These are phyloP conservation scores for Phalanger gymnotis DNA, from an alignment of 2,797 vertebrate genomes.

Conservation along the genomic window DNA sequence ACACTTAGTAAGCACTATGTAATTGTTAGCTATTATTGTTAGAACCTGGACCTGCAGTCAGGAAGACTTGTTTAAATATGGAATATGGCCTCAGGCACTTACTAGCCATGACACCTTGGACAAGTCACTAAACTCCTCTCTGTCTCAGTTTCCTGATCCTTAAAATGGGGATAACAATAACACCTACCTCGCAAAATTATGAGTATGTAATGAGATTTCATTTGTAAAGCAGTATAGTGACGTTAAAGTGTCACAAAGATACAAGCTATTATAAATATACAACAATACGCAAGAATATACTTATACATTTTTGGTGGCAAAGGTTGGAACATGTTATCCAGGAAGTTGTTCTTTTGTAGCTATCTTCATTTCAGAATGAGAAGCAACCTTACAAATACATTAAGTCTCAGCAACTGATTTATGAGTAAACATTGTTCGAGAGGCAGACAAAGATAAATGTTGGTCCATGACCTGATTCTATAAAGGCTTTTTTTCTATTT, in stretches of 20 bases:
- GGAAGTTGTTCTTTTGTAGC: constrained; percentile 21
- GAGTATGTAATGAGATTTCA: not conserved
- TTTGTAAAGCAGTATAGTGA: not conserved
- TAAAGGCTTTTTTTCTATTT: constrained; percentile 6
- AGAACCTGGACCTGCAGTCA: not conserved
- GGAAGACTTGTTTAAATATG: not conserved
- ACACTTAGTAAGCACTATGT: not conserved
- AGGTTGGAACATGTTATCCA: not conserved
- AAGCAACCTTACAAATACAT: not conserved
- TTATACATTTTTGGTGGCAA: not conserved
- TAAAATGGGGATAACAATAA: not conserved
- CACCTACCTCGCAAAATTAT: not conserved
- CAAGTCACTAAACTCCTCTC: not conserved
- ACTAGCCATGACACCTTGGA: not conserved
- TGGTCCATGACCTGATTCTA: not conserved
- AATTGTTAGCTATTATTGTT: not conserved
- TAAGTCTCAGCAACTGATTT: constrained; percentile 40
- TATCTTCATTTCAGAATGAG: constrained; percentile 54
- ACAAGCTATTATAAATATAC: not conserved
- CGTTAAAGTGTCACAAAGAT: not conserved
- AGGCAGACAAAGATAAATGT: constrained; percentile 1
- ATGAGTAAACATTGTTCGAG: constrained; percentile 9
- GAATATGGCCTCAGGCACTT: not conserved
- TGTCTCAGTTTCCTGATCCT: not conserved
- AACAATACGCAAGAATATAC: not conserved